phyloP scores from a whole-genome alignment of 2,888 invertebrate genomes.

The Scaeva pyrastri region DNA sequence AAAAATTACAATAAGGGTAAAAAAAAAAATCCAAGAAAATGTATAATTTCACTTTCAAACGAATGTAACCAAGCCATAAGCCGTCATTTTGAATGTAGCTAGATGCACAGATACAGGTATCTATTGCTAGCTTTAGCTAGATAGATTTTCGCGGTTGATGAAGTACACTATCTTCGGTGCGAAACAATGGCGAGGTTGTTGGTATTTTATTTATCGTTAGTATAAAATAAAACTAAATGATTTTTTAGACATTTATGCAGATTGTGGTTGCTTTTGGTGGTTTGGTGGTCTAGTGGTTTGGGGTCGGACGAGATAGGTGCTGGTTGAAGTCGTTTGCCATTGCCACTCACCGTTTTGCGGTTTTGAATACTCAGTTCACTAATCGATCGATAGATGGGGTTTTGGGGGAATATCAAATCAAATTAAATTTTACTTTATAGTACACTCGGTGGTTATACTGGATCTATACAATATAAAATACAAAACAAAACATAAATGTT shows the following conservation, averaged over 20 bases:
- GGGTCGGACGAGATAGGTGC: constrained; percentile 24
- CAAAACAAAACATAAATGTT: neutral
- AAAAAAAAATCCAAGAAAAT: constrained; percentile 65
- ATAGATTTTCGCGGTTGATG: constrained; percentile 73
- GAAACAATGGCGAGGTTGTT: constrained; percentile 70
- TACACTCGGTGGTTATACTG: neutral
- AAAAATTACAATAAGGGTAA: constrained; percentile 46
- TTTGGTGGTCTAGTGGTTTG: constrained; percentile 30
- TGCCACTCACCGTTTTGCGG: constrained; percentile 38
- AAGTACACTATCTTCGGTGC: constrained; percentile 70
- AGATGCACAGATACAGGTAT: too few relatives aligned
- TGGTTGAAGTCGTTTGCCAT: constrained; percentile 28
- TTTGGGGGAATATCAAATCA: constrained; percentile 39
- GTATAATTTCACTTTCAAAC: constrained; percentile 74
- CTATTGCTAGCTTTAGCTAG: neutral
- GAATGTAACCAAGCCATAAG: constrained; percentile 71
- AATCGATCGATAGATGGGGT: constrained; percentile 59
- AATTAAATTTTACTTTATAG: constrained; percentile 55
- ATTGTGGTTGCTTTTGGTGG: constrained; percentile 51
- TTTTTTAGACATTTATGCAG: constrained; percentile 68
- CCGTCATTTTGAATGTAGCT: constrained; percentile 72
- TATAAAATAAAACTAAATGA: constrained; percentile 72
- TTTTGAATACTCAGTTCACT: constrained; percentile 48
- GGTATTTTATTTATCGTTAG: constrained; percentile 68
- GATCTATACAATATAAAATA: too few relatives aligned